Percentiles rank a stretch among this genome's conserved stretches.
Conservation (phyloP, 2,888 invertebrate species). For the Chamaedrilus cognettii region DNA sequence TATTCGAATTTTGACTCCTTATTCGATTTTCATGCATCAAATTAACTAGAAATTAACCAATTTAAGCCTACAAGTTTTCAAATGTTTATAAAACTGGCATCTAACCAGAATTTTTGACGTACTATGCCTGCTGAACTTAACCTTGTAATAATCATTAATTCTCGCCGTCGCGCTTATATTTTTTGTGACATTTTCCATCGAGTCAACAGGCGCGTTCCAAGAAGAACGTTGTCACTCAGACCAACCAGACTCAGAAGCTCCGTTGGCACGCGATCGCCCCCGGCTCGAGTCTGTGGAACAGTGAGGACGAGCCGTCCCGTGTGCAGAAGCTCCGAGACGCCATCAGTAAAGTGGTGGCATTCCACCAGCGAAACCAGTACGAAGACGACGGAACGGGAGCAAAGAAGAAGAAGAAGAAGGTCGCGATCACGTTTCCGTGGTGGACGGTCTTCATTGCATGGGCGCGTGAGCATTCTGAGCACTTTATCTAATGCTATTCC, state of each 20-base stretch:
- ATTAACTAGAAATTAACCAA: no score
- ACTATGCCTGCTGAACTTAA: no score
- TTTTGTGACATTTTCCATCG: no score
- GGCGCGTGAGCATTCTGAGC: constrained; percentile 48
- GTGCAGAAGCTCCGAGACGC: constrained; percentile 50
- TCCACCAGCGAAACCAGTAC: constrained; percentile 44
- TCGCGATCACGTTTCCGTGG: constrained; percentile 51
- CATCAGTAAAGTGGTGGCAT: constrained; percentile 44
- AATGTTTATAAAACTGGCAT: no score
- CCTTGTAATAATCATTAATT: no score
- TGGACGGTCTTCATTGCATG: constrained; percentile 58
- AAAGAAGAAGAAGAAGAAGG: constrained; percentile 52
- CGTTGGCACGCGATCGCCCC: constrained; percentile 49
- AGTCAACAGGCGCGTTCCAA: no score
- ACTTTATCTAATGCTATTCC: background rate
- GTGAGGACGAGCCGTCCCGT: constrained; percentile 32
- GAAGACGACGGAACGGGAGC: constrained; percentile 38
- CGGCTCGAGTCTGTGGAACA: constrained; percentile 37
- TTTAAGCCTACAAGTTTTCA: no score
- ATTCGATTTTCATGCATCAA: no score
- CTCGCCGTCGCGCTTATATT: no score
- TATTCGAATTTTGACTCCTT: no score
- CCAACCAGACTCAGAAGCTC: constrained; percentile 40
- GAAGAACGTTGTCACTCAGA: no score
- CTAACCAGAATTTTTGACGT: no score